These are phyloP conservation scores for Callocephalon fimbriatum DNA, from an alignment of 2,113 vertebrate species.

Conservation along the genomic window DNA sequence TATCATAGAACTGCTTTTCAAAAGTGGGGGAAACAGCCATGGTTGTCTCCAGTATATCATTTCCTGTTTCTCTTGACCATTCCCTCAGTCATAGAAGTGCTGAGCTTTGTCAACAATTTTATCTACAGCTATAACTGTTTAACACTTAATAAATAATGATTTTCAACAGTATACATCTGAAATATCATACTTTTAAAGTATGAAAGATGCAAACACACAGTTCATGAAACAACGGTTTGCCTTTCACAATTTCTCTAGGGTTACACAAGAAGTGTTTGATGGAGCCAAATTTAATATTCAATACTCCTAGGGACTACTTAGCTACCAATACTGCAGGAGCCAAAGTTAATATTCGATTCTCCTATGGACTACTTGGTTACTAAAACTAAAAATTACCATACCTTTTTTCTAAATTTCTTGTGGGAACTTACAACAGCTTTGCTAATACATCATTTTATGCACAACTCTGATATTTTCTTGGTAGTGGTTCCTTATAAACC, in stretches of 20 bases:
- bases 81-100: neutral
- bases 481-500: neutral
- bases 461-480: neutral
- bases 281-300: neutral
- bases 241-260: neutral
- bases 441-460: neutral
- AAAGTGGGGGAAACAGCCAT: accelerated
- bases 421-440: neutral
- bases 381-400: neutral
- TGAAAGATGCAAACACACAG: neutral
- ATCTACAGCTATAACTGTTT: neutral
- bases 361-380: neutral
- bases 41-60: neutral
- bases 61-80: neutral
- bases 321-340: neutral
- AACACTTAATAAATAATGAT: neutral
- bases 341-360: neutral
- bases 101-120: neutral
- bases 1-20: neutral
- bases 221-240: neutral
- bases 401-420: neutral
- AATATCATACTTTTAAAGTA: neutral
- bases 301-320: neutral
- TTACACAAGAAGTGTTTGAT: neutral
- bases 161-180: neutral